Evolutionary conservation across 2,113 vertebrate genomes (phyloP), one percentile per base, ranked within the genome.

Genomic region (Brachyhypopomus occidentalis): DNA sequence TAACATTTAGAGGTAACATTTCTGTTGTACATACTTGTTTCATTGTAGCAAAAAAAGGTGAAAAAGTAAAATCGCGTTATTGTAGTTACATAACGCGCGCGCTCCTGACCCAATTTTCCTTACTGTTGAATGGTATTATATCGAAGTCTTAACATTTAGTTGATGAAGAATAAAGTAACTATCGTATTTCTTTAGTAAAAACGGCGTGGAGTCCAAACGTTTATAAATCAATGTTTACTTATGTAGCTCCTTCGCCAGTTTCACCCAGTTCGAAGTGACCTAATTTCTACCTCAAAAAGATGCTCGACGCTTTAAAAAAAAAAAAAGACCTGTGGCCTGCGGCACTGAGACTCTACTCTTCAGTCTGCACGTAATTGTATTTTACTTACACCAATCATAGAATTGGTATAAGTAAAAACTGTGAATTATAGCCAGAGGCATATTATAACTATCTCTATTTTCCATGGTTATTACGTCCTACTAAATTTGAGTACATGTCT

Each of bases 1-100:
- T 93, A 92, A 84, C 86, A 25, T 80, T 59, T n/a, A 72, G 58
- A 89, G 92, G 92, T 92, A 87, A 85, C 84, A 16, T n/a, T 4
- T 30, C 1, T 0, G 4, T 27, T 78, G 1, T 2, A 30, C 25
- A 0, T 52, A 52, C 45, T 1, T 60, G 5, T 36, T 56, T 36
- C 27, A 58, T 34, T 45, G 5, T 0, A 16, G 45, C 0, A 0
- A 0, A 8, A 25, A 41, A 23, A 70, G 38, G 5, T 58, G 81
- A 56, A 76, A 52, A 17, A 48, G 19, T 12, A 52, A 52, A 52
- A 2, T 9, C 45, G 45, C 72, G 0, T 6, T 69, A 20, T 67
- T 56, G 34, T 2, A 66, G 27, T 93, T 93, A 81, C 87, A 89
- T 91, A 92, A 92, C 59, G 20, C 8, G 0, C 14, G 71, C 59